A percentile compares a stretch with the other conserved stretches of the same genome.
Evolutionary conservation across 1,140 invertebrate species (phyloP).

Genomic region (Coelopa frigida): DNA sequence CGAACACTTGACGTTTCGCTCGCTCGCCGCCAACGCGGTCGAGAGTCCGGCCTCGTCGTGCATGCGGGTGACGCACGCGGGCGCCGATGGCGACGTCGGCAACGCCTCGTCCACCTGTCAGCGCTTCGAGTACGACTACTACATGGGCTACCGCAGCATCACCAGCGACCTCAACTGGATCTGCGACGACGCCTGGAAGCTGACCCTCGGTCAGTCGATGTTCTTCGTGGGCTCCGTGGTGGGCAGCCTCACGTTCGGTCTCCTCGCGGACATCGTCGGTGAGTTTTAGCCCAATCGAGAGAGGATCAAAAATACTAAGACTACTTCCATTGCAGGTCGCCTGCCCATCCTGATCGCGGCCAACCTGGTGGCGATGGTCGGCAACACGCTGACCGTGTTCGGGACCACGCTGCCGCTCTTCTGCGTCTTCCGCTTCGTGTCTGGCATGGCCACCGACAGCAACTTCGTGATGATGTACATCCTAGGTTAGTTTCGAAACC

Average conservation of each 20-base stretch:
- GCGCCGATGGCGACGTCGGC: not conserved
- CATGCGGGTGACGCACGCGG: not conserved
- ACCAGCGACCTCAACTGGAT: slow-evolving; percentile 48
- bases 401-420: slow-evolving; percentile 41
- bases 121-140: slow-evolving; percentile 27
- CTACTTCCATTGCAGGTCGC: slow-evolving; percentile 8
- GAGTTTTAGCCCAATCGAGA: too few relatives aligned
- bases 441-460: slow-evolving; percentile 50
- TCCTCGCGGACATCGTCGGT: slow-evolving; percentile 46
- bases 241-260: slow-evolving; percentile 48
- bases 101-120: slow-evolving; percentile 21
- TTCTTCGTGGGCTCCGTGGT: slow-evolving; percentile 51
- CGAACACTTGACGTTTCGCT: not conserved
- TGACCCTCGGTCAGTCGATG: slow-evolving; percentile 49
- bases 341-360: slow-evolving; percentile 22
- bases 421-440: slow-evolving; percentile 46
- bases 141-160: slow-evolving; percentile 34
- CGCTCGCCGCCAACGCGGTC: not conserved
- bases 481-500: slow-evolving; percentile 45
- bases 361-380: slow-evolving; percentile 46
- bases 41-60: slow-evolving; percentile 4
- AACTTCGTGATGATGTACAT: slow-evolving; percentile 56
- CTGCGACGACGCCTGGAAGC: slow-evolving; percentile 49
- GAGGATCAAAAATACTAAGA: not conserved
- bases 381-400: slow-evolving; percentile 47